Evolutionary conservation across 2,888 invertebrate species (phyloP), one percentile per base, ranked within the genome.

Genomic region (Carabus problematicus): DNA sequence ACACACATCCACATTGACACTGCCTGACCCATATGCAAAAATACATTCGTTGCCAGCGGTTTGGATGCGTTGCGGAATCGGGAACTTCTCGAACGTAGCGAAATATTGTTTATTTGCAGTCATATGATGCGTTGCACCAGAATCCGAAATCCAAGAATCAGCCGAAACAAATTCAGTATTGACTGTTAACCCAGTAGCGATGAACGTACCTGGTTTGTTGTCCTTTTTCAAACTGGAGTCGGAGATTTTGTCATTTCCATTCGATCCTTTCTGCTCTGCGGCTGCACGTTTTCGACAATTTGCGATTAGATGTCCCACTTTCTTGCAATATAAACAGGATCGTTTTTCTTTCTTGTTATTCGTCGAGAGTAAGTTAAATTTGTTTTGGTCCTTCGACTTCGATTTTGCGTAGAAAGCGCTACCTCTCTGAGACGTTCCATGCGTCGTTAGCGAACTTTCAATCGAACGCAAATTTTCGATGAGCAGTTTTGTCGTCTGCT

Each of bases 111-210:
- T 68, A 54, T 72, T 68, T 42, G 43, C 43, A 19, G 68, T 49
- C 68, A 70, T 63, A 52, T 70, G 72, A 52, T 72, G 67, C 18
- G 71, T 64, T 14, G 69, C 60, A 59, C 72, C 71, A 47, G 72
- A 71, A 52, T 70, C 72, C 12, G 71, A 69, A 12, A 74, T 71
- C 74, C 74, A 74, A 4, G 70, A 61, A 52, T 72, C 72, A 59
- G 71, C 61, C n/a, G 70, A 14, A 40, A 62, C 70, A 39, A 52
- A 56, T 8, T 71, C 67, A 12, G 61, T 66, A 52, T 71, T 70
- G 4, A 67, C 71, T 52, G 70, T 56, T 8, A 72, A 18, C 14
- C 71, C 68, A 8, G 54, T 60, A 39, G 71, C 72, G 41, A 71
- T 43, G 58, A 73, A 73, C 18, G 70, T 45, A 12, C 70, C 59